A percentile compares a stretch with the other conserved stretches of the same genome.
Conservation (phyloP, 2,888 invertebrate genomes). For the Chloroclysta siterata region DNA sequence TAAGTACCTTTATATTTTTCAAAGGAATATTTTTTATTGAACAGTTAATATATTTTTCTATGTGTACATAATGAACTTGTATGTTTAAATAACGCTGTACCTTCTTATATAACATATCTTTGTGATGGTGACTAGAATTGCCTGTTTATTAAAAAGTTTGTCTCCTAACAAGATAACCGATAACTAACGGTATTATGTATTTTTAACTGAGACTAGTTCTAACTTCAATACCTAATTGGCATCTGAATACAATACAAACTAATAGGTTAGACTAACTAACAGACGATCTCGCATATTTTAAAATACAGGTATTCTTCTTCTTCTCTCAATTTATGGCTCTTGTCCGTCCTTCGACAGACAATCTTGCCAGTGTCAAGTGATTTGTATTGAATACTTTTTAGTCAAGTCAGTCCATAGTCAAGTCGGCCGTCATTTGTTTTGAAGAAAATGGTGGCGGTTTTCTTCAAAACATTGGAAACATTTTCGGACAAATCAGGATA, state of each 20-base stretch:
- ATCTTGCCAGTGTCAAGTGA: no score
- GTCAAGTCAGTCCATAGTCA: no score
- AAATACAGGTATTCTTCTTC: background rate
- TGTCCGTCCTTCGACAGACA: no score
- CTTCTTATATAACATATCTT: conserved; percentile 58
- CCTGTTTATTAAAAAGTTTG: conserved; percentile 34
- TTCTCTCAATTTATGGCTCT: no score
- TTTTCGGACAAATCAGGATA: no score
- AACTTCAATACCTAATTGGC: conserved; percentile 21
- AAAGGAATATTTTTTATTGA: conserved; percentile 65
- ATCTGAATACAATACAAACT: conserved; percentile 10
- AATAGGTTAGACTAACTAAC: background rate
- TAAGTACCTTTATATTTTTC: conserved; percentile 55
- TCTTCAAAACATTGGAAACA: no score
- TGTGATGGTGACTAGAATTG: conserved; percentile 33
- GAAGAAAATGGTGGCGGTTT: no score
- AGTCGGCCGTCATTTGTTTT: no score
- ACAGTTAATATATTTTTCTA: conserved; percentile 77
- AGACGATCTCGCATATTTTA: background rate
- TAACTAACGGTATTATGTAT: conserved; percentile 13
- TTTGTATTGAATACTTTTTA: no score
- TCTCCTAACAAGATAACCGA: conserved; percentile 26
- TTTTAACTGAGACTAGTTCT: conserved; percentile 3
- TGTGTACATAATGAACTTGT: conserved; percentile 65
- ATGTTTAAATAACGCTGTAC: conserved; percentile 48